Conservation (phyloP, 2,888 invertebrate species). For the Apotomis betuletana region DNA sequence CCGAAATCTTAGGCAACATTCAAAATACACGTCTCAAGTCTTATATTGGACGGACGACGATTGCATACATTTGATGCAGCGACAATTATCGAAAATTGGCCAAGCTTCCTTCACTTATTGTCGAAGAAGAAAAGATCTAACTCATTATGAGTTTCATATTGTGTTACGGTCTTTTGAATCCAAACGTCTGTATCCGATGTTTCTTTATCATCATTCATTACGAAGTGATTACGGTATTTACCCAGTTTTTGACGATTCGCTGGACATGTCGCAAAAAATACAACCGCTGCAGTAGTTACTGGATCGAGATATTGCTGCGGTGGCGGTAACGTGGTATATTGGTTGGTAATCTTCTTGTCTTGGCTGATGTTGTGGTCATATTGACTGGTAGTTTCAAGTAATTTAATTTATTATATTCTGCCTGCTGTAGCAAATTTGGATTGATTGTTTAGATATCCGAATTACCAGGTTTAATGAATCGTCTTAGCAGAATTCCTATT, state of each 20-base stretch:
- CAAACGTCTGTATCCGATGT: slow-evolving; percentile 8
- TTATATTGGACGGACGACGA: slow-evolving; percentile 2
- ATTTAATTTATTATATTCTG: too few species aligned
- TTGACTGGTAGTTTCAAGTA: too few species aligned
- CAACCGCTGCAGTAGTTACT: not conserved
- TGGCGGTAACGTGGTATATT: not conserved
- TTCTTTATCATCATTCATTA: slow-evolving; percentile 9
- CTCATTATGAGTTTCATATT: not conserved
- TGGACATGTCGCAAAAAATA: slow-evolving; percentile 26
- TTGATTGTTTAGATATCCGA: too few species aligned
- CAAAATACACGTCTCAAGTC: slow-evolving; percentile 13
- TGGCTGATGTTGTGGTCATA: too few species aligned
- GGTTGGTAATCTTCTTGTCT: not conserved
- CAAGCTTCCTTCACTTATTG: slow-evolving; percentile 28
- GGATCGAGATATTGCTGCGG: slow-evolving; percentile 11
- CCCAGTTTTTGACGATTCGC: slow-evolving; percentile 25
- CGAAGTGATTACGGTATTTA: slow-evolving; percentile 28
- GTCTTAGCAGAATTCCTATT: too few species aligned
- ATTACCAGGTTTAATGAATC: too few species aligned
- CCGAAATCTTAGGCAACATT: slow-evolving; percentile 19
- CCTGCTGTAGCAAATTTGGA: too few species aligned
- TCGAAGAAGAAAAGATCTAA: not conserved
- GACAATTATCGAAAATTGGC: slow-evolving; percentile 38
- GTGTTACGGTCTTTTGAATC: not conserved
- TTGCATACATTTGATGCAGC: slow-evolving; percentile 18